These are phyloP conservation scores for Hanleya hanleyi DNA, from an alignment of 2,888 invertebrate genomes.

Conservation along the genomic window DNA sequence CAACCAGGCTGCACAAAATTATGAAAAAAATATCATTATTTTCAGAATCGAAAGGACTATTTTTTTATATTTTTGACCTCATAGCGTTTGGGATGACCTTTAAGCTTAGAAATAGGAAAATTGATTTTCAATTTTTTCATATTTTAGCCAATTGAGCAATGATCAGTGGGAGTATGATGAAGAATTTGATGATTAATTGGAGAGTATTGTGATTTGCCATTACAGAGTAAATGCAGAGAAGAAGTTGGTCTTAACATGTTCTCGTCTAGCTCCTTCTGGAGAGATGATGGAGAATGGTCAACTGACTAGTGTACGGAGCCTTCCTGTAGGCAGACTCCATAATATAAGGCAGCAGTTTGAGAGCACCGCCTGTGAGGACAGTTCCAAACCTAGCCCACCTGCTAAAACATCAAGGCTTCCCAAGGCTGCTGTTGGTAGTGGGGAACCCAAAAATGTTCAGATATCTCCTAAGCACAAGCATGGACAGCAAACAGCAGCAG, in stretches of 20 bases:
- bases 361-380: not conserved
- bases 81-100: too few relatives aligned
- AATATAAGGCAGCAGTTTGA: constrained; percentile 53
- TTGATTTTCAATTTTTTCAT: too few relatives aligned
- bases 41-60: too few relatives aligned
- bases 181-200: not conserved
- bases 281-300: not conserved
- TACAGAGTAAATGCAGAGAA: not conserved
- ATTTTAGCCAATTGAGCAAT: too few relatives aligned
- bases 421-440: not conserved
- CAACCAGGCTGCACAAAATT: too few relatives aligned
- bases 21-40: too few relatives aligned
- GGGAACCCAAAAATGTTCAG: not conserved
- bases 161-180: too few relatives aligned
- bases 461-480: not conserved
- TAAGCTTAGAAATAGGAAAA: too few relatives aligned
- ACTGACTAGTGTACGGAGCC: constrained; percentile 44
- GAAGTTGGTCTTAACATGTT: not conserved
- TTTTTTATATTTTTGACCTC: too few relatives aligned
- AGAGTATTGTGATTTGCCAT: not conserved
- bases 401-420: not conserved
- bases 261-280: not conserved
- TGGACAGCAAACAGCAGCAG: too few relatives aligned
- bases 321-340: constrained; percentile 54
- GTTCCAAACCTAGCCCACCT: not conserved